phyloP scores from a whole-genome alignment of 2,888 invertebrate genomes.

The Blastobasis lacticolella region DNA sequence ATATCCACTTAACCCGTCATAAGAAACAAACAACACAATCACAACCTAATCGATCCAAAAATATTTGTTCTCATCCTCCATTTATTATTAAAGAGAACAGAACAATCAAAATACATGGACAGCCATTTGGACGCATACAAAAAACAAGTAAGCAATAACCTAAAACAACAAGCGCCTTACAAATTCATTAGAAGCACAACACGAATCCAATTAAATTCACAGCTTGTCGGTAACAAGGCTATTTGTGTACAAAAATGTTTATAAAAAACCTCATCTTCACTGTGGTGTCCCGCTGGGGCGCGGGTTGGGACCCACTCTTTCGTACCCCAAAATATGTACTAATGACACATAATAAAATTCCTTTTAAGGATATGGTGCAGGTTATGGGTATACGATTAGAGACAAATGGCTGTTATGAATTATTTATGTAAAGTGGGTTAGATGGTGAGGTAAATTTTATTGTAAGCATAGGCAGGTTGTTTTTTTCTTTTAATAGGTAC shows the following conservation, averaged over 20 bases:
- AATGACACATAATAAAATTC: slow-evolving; percentile 63
- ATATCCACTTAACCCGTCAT: no score
- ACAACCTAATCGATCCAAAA: no score
- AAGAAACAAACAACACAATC: no score
- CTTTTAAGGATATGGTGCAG: slow-evolving; percentile 35
- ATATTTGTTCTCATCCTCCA: no score
- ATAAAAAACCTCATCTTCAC: slow-evolving; percentile 32
- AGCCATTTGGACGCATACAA: no score
- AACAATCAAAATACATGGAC: no score
- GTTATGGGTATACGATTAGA: slow-evolving; percentile 12
- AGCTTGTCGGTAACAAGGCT: slow-evolving; percentile 57
- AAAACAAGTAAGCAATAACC: slow-evolving; percentile 20
- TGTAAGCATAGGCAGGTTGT: no score
- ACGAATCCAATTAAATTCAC: slow-evolving; percentile 64
- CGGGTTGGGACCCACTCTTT: slow-evolving; percentile 40
- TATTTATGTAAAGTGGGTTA: no score
- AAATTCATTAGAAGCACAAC: slow-evolving; percentile 58
- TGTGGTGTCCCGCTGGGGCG: slow-evolving; percentile 44
- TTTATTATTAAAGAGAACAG: no score
- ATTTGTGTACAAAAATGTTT: slow-evolving; percentile 41
- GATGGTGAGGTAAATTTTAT: no score
- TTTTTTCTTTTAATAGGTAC: no score
- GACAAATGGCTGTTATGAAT: no score
- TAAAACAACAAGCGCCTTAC: slow-evolving; percentile 35
- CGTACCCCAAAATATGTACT: slow-evolving; percentile 51